Base-by-base conservation (phyloP, 2,113 vertebrate species). In the Nothobranchius furzeri region DNA sequence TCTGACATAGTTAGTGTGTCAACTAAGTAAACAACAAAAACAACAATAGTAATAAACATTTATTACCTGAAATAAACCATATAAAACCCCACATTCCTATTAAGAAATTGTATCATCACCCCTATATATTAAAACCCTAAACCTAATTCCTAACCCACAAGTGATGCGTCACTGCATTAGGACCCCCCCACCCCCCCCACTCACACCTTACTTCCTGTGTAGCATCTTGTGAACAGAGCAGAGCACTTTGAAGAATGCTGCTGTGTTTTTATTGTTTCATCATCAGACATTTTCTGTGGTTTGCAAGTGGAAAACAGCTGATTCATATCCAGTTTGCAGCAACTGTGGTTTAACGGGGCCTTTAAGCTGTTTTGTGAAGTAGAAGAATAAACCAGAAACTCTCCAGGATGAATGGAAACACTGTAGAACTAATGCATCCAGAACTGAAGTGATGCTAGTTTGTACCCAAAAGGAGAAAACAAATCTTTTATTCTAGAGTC, bases 201-300 rank as follows among this genome's bases (percentile, higher is more conserved):
- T 3, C 30, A 30, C 30, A 30, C 30, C 30, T 2, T 30, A 30
- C 15, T 48, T 12, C 13, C 45, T 12, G 12, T 48, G 17, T 8
- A 49, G n/a, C 14, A 47, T 2, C 12, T 11, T n/a, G 9, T 20
- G 7, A 9, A 35, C 36, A 42, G 13, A 57, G 15, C 37, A 36
- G 37, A 37, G 11, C 14, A 40, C 46, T 25, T 14, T 49, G 47
- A 49, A 2, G 15, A 9, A 36, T 9, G 15, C 30, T 55, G 30
- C 53, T 15, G 9, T 7, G 14, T 55, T 37, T 55, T 36, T 55
- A 14, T 37, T 55, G 53, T 25, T 25, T n/a, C 13, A 9, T 3
- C 60, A 60, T 62, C 20, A 75, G 76, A 61, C 57, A 58, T 48
- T 79, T 63, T 12, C 53, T 75, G 75, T 61, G 78, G 81, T 72